These are phyloP conservation scores for Vireo altiloquus DNA, from an alignment of 2,113 vertebrate genomes.

Conservation along the genomic window DNA sequence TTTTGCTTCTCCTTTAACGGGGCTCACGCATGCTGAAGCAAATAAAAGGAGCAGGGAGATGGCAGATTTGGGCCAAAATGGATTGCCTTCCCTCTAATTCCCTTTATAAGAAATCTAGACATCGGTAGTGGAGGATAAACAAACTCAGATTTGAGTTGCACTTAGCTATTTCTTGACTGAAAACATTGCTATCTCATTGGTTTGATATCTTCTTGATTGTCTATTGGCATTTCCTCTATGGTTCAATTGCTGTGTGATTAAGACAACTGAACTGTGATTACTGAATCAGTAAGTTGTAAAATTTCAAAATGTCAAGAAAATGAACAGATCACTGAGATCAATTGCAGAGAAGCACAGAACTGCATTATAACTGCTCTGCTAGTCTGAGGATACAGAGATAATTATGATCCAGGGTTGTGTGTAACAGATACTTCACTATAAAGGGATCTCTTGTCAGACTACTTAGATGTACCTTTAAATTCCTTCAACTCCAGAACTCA, in stretches of 20 bases:
- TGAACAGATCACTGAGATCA: neutral
- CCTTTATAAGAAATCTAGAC: neutral
- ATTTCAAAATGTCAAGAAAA: neutral
- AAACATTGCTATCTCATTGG: neutral
- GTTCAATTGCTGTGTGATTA: neutral
- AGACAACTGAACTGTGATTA: neutral
- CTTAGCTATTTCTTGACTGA: neutral
- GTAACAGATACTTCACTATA: conserved; percentile 8
- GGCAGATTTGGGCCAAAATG: neutral
- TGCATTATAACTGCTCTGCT: neutral
- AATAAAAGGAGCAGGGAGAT: accelerated
- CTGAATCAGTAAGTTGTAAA: neutral
- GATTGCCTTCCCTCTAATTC: neutral
- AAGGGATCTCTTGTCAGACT: neutral
- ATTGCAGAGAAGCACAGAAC: neutral
- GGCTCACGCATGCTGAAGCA: accelerated
- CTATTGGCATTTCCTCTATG: neutral
- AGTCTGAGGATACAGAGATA: neutral
- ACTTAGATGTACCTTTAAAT: neutral
- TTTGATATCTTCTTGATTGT: neutral
- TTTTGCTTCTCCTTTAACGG: neutral
- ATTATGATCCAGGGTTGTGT: neutral
- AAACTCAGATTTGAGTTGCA: neutral
- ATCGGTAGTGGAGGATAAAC: neutral
- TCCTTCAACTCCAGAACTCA: neutral